Percentiles rank a stretch among this genome's conserved stretches.
Conservation (phyloP, 2,888 invertebrate genomes). For the Phytoseiulus persimilis region DNA sequence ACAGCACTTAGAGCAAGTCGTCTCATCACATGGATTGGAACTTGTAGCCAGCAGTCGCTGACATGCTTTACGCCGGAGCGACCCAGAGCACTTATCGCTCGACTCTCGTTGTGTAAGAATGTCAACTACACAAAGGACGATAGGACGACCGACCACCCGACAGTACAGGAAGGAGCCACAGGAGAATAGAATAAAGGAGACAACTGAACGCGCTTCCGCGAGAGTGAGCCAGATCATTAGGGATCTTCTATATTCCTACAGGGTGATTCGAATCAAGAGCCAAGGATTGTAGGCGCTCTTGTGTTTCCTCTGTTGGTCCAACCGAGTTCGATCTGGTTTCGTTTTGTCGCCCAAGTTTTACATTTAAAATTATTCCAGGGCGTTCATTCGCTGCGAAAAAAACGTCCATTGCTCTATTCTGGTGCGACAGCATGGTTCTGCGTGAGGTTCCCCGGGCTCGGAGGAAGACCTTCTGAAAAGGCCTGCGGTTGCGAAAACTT, state of each 20-base stretch:
- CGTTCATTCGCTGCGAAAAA: too few species aligned
- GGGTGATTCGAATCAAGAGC: neutral
- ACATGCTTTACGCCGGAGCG: neutral
- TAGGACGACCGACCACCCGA: neutral
- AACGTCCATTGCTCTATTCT: too few species aligned
- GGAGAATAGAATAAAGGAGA: neutral
- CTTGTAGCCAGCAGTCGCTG: neutral
- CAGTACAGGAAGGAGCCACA: neutral
- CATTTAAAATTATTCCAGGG: too few species aligned
- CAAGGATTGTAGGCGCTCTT: too few species aligned
- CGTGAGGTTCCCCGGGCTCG: too few species aligned
- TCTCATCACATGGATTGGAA: neutral
- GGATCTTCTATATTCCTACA: neutral
- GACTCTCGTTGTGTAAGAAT: neutral
- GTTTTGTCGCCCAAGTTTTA: too few species aligned
- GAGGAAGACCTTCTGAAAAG: too few species aligned
- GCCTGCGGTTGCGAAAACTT: too few species aligned
- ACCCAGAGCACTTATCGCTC: neutral
- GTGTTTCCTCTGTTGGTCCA: too few species aligned
- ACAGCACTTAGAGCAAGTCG: too few species aligned
- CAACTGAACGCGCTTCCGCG: neutral
- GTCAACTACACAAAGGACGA: constrained; percentile 5
- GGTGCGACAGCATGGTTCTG: too few species aligned
- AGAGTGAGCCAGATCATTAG: neutral
- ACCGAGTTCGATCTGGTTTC: too few species aligned